These are phyloP conservation scores for Xenopus borealis DNA, from an alignment of 2,113 vertebrate species.

Conservation along the genomic window DNA sequence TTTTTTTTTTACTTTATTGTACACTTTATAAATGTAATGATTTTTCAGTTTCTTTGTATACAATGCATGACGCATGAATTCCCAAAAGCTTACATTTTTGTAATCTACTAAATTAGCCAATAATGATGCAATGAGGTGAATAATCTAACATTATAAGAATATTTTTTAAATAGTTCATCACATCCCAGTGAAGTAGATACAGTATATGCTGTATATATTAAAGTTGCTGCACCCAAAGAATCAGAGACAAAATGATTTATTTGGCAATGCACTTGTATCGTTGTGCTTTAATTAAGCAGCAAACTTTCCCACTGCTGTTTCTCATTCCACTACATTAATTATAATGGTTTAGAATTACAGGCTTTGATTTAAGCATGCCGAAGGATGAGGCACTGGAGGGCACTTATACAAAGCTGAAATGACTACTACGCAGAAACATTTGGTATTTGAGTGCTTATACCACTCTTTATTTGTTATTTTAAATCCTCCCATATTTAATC, in stretches of 20 bases:
- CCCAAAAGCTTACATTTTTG: too few species aligned
- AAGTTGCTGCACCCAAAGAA: too few species aligned
- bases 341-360: constrained; percentile 41
- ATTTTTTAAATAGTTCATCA: too few species aligned
- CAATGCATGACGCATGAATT: too few species aligned
- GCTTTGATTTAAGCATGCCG: constrained; percentile 39
- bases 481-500: constrained; percentile 36
- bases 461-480: constrained; percentile 32
- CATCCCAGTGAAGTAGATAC: too few species aligned
- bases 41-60: too few species aligned
- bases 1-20: too few species aligned
- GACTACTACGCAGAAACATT: constrained; percentile 27
- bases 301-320: constrained; percentile 38
- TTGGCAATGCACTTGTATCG: constrained; percentile 27
- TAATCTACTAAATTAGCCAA: too few species aligned
- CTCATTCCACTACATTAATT: constrained; percentile 45
- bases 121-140: too few species aligned
- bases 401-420: constrained; percentile 34
- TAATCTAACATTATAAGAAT: too few species aligned
- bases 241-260: constrained; percentile 31
- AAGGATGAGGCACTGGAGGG: constrained; percentile 38
- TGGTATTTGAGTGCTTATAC: constrained; percentile 29
- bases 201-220: too few species aligned
- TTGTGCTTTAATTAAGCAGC: constrained; percentile 41
- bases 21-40: too few species aligned